Conservation (phyloP, 2,113 vertebrate genomes). For the Oceanites oceanicus region DNA sequence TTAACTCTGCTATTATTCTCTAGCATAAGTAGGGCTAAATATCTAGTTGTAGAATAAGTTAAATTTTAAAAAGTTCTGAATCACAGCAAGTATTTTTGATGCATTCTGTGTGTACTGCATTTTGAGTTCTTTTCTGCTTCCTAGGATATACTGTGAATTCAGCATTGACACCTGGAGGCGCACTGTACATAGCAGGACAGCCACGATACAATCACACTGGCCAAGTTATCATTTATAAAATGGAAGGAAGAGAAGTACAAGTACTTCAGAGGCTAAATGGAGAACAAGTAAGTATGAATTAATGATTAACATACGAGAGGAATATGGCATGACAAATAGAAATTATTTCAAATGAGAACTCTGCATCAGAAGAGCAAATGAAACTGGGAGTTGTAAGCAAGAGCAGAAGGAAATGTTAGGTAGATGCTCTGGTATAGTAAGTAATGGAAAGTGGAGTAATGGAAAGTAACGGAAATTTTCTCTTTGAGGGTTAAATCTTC, state of each 20-base stretch:
- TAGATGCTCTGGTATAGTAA: neutral
- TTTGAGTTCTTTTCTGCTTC: neutral
- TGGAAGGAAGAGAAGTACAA: conserved; percentile 67
- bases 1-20: neutral
- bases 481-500: neutral
- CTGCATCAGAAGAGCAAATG: neutral
- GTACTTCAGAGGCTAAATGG: conserved; percentile 86
- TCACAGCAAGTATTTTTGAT: neutral
- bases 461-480: neutral
- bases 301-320: neutral
- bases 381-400: neutral
- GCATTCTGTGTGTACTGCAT: neutral
- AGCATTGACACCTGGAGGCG: conserved; percentile 75
- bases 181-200: conserved; percentile 89
- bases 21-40: neutral
- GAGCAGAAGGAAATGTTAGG: neutral
- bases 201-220: conserved; percentile 95
- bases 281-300: conserved; percentile 82
- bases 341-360: neutral
- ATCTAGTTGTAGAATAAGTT: neutral
- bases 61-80: neutral
- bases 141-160: conserved; percentile 92
- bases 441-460: neutral
- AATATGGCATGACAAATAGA: neutral
- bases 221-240: conserved; percentile 86